Conservation (phyloP, 2,888 invertebrate species). For the Eulithis prunata region DNA sequence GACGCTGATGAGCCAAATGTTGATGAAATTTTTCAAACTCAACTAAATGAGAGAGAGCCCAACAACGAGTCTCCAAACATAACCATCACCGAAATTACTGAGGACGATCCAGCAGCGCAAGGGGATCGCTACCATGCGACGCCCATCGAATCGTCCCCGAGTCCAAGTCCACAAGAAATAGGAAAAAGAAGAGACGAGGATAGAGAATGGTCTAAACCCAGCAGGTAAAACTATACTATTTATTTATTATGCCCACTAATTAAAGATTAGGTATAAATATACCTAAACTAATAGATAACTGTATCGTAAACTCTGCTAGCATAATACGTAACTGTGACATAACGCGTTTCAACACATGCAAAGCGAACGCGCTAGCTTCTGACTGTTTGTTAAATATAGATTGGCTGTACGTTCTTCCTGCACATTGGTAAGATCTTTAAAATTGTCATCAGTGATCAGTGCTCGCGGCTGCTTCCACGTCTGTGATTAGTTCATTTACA, state of each 20-base stretch:
- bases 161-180: constrained; percentile 67
- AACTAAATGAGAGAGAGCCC: constrained; percentile 65
- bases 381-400: constrained; percentile 79
- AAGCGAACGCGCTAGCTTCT: constrained; percentile 80
- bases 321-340: constrained; percentile 70
- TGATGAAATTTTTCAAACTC: constrained; percentile 76
- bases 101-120: constrained; percentile 63
- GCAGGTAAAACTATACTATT: constrained; percentile 68
- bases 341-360: constrained; percentile 74
- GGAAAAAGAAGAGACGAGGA: constrained; percentile 59
- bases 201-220: constrained; percentile 78
- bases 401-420: constrained; percentile 73
- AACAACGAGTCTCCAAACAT: constrained; percentile 75
- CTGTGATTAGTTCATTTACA: constrained; percentile 78
- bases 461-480: constrained; percentile 80
- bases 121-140: constrained; percentile 56
- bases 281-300: constrained; percentile 33
- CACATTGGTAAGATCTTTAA: constrained; percentile 80
- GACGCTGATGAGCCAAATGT: constrained; percentile 74
- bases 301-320: constrained; percentile 41
- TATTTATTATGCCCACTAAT: not conserved
- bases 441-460: constrained; percentile 81
- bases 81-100: constrained; percentile 79
- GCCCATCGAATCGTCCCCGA: constrained; percentile 75
- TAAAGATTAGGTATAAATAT: not conserved